Percentiles rank a stretch among this genome's conserved stretches.
Evolutionary conservation across 1,140 invertebrate species (phyloP).

Genomic region (Drosophila bocki): DNA sequence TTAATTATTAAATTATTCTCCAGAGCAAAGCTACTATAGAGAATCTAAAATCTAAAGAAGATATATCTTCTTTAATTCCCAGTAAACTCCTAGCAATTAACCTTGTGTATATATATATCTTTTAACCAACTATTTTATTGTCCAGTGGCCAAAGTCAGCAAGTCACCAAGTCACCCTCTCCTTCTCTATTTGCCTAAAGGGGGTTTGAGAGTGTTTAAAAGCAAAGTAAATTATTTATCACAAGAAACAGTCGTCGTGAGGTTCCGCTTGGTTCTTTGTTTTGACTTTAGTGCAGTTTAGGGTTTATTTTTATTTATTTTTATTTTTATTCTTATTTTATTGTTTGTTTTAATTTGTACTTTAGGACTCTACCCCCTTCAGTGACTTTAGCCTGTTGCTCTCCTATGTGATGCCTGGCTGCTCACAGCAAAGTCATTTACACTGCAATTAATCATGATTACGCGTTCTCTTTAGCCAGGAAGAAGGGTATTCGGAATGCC

Average conservation of each 20-base stretch:
- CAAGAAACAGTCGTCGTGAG: slow-evolving; percentile 30
- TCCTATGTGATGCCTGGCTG: slow-evolving; percentile 8
- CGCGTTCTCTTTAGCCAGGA: slow-evolving; percentile 15
- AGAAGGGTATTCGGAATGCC: slow-evolving; percentile 5
- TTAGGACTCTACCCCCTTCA: slow-evolving; percentile 10
- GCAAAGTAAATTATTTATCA: slow-evolving; percentile 67
- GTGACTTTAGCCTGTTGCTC: slow-evolving; percentile 13
- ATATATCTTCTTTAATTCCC: slow-evolving; percentile 1
- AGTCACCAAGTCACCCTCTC: slow-evolving; percentile 2
- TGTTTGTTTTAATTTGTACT: slow-evolving; percentile 51
- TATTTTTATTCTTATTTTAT: not conserved
- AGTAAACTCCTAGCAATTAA: slow-evolving; percentile 2
- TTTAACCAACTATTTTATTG: not conserved
- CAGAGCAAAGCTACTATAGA: too few relatives aligned
- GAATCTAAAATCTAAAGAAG: too few relatives aligned
- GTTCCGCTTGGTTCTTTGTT: slow-evolving; percentile 43
- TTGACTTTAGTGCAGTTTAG: slow-evolving; percentile 33
- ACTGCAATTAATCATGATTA: slow-evolving; percentile 83
- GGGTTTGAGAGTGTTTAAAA: slow-evolving; percentile 18
- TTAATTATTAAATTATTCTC: too few relatives aligned
- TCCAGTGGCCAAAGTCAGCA: not conserved
- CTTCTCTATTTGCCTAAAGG: not conserved
- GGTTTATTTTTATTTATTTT: not conserved
- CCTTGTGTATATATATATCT: not conserved
- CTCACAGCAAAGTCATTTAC: slow-evolving; percentile 68